Evolutionary conservation across 2,888 invertebrate genomes (phyloP), one percentile per base, ranked within the genome.

Genomic region (Dinocampus coccinellae): DNA sequence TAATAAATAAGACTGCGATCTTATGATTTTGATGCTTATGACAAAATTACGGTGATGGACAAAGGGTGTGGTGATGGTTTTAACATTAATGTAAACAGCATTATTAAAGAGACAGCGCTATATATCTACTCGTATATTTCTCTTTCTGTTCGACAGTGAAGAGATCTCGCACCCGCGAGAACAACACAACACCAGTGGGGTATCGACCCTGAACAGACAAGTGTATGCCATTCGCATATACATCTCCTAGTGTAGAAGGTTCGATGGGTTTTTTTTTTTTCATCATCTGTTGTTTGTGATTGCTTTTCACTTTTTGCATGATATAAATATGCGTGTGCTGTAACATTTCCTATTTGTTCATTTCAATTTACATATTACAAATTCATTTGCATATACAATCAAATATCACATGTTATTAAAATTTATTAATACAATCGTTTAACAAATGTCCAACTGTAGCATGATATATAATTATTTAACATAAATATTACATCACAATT

Each of bases 161-260:
- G 89, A 91, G 93, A 88, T 93, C 93, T 87, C 91, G 93, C 86
- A 94, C 93, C 84, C 91, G 94, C 88, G 93, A 94, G 82, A 87
- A 87, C 86, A 87, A 85, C 83, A 85, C 85, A 72, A 85, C 86
- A 75, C 82, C 87, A 78, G 86, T 86, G 78, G 87, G 86, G 80
- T 87, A 87, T 80, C 85, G 83, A 81, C 86, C 87, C 81, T 87
- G 84, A 87, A 84, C 76, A 81, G 74, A 76, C n/a, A n/a, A n/a
- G 7, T 78, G 73, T 79, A 78, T 79, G 75, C 73, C 77, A 77
- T 78, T 79, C 77, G 78, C 79, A 79, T 81, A 79, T 81, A 73
- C 75, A 73, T 73, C 65, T 73, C 55, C 52, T 53, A 60, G 16
- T 47, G 57, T 42, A 77, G 74, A 84, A 86, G 86, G 85, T 84